Evolutionary conservation across 2,113 vertebrate genomes (phyloP).

Genomic region (Acanthochromis polyacanthus): DNA sequence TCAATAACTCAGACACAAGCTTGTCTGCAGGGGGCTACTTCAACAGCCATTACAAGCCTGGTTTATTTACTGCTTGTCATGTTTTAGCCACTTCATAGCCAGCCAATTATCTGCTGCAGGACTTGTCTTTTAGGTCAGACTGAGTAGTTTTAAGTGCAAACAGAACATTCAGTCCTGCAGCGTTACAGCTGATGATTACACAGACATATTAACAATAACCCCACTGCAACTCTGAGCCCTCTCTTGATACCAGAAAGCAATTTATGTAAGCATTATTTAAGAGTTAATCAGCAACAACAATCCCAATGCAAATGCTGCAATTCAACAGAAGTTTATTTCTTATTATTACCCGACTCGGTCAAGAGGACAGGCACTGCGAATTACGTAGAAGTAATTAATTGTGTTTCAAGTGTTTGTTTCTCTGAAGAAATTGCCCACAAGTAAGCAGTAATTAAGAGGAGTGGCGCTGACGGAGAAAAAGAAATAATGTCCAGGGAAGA

Average conservation of each 20-base stretch:
- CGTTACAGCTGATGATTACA: too few species aligned
- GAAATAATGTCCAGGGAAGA: constrained; percentile 14
- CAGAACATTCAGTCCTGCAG: background rate
- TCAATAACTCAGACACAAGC: constrained; percentile 13
- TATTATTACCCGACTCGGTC: background rate
- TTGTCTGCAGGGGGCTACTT: background rate
- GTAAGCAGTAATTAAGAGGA: constrained; percentile 28
- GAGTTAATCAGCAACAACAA: constrained; percentile 17
- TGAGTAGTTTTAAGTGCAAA: constrained; percentile 9
- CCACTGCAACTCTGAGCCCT: background rate
- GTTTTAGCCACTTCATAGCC: constrained; percentile 8
- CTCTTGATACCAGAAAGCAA: constrained; percentile 9
- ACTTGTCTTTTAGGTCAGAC: constrained; percentile 22
- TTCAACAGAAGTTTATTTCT: constrained; percentile 16
- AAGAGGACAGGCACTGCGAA: constrained; percentile 12
- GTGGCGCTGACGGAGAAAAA: background rate
- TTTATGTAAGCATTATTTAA: constrained; percentile 39
- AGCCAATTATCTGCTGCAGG: background rate
- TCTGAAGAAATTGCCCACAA: background rate
- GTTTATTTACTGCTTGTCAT: constrained; percentile 22
- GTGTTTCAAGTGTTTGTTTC: constrained; percentile 69
- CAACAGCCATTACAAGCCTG: background rate
- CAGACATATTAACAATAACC: too few species aligned
- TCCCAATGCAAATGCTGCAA: constrained; percentile 18
- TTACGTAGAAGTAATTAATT: constrained; percentile 54